Percentiles rank a stretch among this genome's conserved stretches.
Evolutionary conservation across 2,797 vertebrate species (phyloP).

Genomic region (Perodicticus potto): DNA sequence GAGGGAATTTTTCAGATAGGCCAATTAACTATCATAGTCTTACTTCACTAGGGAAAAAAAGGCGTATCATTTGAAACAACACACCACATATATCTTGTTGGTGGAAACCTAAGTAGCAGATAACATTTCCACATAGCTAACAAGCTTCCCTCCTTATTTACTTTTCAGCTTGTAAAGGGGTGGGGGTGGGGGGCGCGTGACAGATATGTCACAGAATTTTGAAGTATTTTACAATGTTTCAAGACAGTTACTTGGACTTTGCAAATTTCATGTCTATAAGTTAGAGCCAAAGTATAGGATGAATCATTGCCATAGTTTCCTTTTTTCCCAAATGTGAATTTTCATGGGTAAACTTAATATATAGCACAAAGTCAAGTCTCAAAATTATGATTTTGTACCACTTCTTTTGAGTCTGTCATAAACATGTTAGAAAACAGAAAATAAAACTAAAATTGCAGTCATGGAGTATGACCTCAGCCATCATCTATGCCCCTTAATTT

Average conservation of each 20-base stretch:
- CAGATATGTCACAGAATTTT: constrained; percentile 38
- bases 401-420: constrained; percentile 4
- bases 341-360: constrained; percentile 43
- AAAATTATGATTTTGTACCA: constrained; percentile 3
- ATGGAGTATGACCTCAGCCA: neutral
- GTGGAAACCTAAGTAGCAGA: constrained; percentile 75
- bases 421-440: constrained; percentile 16
- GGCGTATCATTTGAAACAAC: constrained; percentile 67
- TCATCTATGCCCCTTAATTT: constrained; percentile 31
- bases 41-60: constrained; percentile 68
- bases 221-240: constrained; percentile 46
- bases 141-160: neutral
- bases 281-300: constrained; percentile 38
- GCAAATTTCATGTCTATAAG: constrained; percentile 45
- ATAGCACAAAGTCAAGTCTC: neutral
- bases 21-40: neutral
- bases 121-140: constrained; percentile 64
- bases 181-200: neutral
- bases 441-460: constrained; percentile 59
- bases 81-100: neutral
- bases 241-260: constrained; percentile 32
- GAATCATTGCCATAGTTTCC: constrained; percentile 27
- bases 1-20: constrained; percentile 68
- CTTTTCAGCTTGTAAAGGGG: constrained; percentile 49
- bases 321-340: constrained; percentile 62